A percentile compares a stretch with the other conserved stretches of the same genome.
Evolutionary conservation across 2,113 vertebrate species (phyloP).

Genomic region (Ictalurus punctatus): DNA sequence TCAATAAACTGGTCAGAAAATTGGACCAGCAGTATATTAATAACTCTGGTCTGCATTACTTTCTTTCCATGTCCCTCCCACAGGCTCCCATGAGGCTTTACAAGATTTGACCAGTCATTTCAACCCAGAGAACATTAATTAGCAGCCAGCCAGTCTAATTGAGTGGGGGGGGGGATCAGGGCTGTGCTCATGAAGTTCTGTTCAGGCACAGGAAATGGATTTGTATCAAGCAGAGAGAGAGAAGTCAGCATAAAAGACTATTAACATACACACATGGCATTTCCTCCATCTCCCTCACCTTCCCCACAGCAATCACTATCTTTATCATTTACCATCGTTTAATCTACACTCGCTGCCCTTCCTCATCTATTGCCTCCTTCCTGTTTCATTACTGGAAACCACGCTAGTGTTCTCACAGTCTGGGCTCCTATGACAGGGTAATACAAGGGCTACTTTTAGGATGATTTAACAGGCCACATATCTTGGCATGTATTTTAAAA

Average conservation of each 20-base stretch:
- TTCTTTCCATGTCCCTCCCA: constrained; percentile 31
- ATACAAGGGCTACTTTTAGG: constrained; percentile 35
- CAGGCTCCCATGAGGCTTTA: constrained; percentile 19
- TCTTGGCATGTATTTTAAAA: constrained; percentile 44
- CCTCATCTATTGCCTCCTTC: constrained; percentile 9
- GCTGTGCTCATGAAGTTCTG: constrained; percentile 7
- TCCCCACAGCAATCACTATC: constrained; percentile 47
- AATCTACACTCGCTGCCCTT: constrained; percentile 22
- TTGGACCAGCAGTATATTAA: constrained; percentile 42
- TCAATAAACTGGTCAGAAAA: constrained; percentile 41
- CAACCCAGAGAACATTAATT: constrained; percentile 45
- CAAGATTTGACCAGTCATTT: constrained; percentile 41
- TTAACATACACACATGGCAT: constrained; percentile 36
- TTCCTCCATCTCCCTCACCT: constrained; percentile 34
- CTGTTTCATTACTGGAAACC: constrained; percentile 16
- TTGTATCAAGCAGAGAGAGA: constrained; percentile 3
- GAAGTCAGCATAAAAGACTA: constrained; percentile 24
- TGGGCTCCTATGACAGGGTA: constrained; percentile 12
- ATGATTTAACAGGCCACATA: constrained; percentile 47
- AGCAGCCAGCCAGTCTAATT: constrained; percentile 40
- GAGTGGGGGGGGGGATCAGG: constrained; percentile 15
- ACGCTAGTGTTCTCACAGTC: constrained; percentile 28
- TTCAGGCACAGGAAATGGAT: constrained; percentile 14
- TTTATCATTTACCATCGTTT: constrained; percentile 46
- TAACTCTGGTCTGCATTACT: constrained; percentile 41